A percentile compares a stretch with the other conserved stretches of the same genome.
These are phyloP conservation scores for Albula glossodonta DNA, from an alignment of 2,113 vertebrate genomes.

Conservation along the genomic window DNA sequence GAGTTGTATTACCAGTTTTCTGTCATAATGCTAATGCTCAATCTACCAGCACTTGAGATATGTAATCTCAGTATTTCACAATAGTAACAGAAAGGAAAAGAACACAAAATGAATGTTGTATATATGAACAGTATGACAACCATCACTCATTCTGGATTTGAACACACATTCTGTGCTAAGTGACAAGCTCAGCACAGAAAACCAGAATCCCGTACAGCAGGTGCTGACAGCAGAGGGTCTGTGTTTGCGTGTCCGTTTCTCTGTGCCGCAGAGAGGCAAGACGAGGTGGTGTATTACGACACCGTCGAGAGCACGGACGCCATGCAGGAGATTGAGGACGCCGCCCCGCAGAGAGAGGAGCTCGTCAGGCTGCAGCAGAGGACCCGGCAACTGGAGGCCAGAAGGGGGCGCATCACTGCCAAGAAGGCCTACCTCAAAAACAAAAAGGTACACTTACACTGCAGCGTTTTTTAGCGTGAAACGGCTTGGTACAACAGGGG, in stretches of 20 bases:
- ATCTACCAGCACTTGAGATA: too few relatives aligned
- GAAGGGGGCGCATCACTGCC: conserved; percentile 91
- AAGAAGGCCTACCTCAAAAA: conserved; percentile 99
- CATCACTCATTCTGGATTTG: too few relatives aligned
- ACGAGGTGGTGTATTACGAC: conserved; percentile 97
- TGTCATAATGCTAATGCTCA: too few relatives aligned
- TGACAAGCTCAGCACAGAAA: too few relatives aligned
- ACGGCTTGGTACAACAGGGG: too few relatives aligned
- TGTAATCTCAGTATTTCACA: too few relatives aligned
- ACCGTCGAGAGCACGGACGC: conserved; percentile 95
- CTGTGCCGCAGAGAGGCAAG: conserved; percentile 68
- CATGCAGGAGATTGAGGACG: conserved; percentile 84
- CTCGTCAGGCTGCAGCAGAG: conserved; percentile 84
- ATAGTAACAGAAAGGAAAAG: too few relatives aligned
- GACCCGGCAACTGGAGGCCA: conserved; percentile 90
- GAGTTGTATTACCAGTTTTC: too few relatives aligned
- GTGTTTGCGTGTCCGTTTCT: background rate
- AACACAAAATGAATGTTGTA: too few relatives aligned
- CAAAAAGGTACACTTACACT: conserved; percentile 81
- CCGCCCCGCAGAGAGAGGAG: conserved; percentile 79
- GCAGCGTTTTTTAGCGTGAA: background rate
- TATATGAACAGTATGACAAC: too few relatives aligned
- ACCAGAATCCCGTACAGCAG: too few relatives aligned
- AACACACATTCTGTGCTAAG: too few relatives aligned
- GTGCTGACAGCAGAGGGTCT: background rate